A percentile compares a stretch with the other conserved stretches of the same genome.
Conservation (phyloP, 2,797 vertebrate species). For the Gallirallus australis region DNA sequence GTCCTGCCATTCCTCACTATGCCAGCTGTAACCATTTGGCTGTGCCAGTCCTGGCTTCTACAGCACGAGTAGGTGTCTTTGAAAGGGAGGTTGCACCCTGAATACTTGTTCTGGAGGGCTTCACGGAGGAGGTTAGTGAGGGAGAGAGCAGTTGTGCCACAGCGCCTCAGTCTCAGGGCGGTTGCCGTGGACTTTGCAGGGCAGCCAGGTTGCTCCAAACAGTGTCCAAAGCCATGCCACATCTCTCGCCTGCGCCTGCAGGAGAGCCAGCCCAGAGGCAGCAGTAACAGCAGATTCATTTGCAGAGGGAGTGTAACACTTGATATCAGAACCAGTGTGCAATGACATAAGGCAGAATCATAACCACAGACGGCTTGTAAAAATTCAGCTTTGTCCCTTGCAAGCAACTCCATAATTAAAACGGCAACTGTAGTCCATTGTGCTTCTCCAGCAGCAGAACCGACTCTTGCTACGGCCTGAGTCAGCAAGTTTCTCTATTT, state of each 20-base stretch:
- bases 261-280: neutral
- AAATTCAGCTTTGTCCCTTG: neutral
- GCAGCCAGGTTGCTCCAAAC: neutral
- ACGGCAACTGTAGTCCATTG: neutral
- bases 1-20: neutral
- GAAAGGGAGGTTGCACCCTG: neutral
- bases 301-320: slow-evolving; percentile 21
- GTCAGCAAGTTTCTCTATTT: slow-evolving; percentile 51
- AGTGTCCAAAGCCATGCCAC: accelerated
- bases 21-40: neutral
- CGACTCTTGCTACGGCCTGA: neutral
- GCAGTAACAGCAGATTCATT: slow-evolving; percentile 6
- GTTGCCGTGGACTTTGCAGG: neutral
- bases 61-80: neutral
- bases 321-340: slow-evolving; percentile 41
- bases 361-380: slow-evolving; percentile 40
- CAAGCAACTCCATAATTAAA: slow-evolving; percentile 58
- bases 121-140: neutral
- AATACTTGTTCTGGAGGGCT: neutral
- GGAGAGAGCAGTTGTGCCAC: neutral
- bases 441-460: slow-evolving; percentile 45
- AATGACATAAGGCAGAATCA: slow-evolving; percentile 61
- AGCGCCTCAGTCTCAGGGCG: accelerated
- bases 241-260: neutral
- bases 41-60: neutral